Conservation (phyloP, 2,797 vertebrate species). For the Chiloscyllium punctatum region DNA sequence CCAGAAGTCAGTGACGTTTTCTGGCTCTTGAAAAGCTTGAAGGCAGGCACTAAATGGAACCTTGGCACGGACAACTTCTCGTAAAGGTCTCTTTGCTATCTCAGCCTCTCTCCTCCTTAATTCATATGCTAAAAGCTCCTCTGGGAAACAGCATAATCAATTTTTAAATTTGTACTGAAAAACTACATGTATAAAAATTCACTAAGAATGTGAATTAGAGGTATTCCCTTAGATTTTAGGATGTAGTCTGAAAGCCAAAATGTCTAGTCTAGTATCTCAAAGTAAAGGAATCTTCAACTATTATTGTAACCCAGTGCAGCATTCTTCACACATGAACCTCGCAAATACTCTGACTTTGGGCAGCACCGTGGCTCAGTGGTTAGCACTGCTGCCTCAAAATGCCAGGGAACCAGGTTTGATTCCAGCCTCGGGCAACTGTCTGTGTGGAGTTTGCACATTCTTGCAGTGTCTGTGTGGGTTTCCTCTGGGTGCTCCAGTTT, state of each 20-base stretch:
- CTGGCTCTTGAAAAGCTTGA: conserved; percentile 90
- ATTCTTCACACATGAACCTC: background rate
- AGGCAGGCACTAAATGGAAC: conserved; percentile 91
- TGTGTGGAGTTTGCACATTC: too few relatives aligned
- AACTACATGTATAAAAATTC: background rate
- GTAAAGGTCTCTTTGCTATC: conserved; percentile 69
- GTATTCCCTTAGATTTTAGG: background rate
- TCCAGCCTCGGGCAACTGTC: too few relatives aligned
- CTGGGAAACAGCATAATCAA: conserved; percentile 52
- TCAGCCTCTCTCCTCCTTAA: conserved; percentile 79
- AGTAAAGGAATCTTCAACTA: background rate
- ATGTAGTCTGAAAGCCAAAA: background rate
- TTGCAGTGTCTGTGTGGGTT: too few relatives aligned
- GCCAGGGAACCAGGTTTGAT: too few relatives aligned
- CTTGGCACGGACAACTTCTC: conserved; percentile 80
- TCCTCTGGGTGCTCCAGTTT: too few relatives aligned
- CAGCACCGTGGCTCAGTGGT: too few relatives aligned
- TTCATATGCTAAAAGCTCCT: conserved; percentile 87
- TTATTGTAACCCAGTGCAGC: background rate
- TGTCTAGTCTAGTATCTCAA: background rate
- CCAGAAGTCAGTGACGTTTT: conserved; percentile 94
- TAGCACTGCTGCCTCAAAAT: too few relatives aligned
- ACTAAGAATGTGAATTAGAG: background rate
- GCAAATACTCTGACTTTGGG: background rate
- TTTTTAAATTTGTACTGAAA: background rate